These are phyloP conservation scores for Peromyscus leucopus DNA, from an alignment of 2,113 vertebrate genomes.

Conservation along the genomic window DNA sequence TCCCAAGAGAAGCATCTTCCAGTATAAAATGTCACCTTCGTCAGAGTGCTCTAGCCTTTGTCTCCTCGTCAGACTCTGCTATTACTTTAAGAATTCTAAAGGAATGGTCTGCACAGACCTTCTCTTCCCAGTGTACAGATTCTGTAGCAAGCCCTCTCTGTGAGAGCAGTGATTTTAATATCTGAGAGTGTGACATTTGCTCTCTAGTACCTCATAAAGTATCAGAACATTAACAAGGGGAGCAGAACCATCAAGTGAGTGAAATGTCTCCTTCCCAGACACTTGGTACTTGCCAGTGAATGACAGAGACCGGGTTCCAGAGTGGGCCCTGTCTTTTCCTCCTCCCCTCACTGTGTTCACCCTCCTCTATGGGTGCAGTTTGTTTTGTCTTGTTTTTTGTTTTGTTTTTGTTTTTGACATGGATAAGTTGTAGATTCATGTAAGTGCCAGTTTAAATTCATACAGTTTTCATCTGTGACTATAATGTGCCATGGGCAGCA, in stretches of 20 bases:
- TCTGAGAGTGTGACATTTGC: neutral
- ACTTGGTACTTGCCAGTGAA: neutral
- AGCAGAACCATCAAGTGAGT: neutral
- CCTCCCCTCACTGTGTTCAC: neutral
- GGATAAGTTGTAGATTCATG: constrained; percentile 3
- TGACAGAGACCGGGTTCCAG: neutral
- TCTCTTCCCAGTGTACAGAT: too few species aligned
- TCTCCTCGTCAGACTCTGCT: neutral
- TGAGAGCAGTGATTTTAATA: neutral
- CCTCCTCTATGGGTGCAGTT: neutral
- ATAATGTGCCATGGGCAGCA: neutral
- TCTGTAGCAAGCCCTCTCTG: neutral
- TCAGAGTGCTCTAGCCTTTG: neutral
- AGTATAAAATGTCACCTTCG: neutral
- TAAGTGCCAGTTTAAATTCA: neutral
- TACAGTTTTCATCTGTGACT: neutral
- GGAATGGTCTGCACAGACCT: neutral
- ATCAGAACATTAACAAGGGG: neutral
- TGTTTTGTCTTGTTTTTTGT: neutral
- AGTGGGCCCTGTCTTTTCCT: neutral
- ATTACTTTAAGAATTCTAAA: neutral
- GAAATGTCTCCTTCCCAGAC: neutral
- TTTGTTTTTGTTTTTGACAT: neutral
- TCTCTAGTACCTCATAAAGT: neutral
- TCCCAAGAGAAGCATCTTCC: neutral